phyloP scores from a whole-genome alignment of 2,113 vertebrate species.

The Harpagus bidentatus region DNA sequence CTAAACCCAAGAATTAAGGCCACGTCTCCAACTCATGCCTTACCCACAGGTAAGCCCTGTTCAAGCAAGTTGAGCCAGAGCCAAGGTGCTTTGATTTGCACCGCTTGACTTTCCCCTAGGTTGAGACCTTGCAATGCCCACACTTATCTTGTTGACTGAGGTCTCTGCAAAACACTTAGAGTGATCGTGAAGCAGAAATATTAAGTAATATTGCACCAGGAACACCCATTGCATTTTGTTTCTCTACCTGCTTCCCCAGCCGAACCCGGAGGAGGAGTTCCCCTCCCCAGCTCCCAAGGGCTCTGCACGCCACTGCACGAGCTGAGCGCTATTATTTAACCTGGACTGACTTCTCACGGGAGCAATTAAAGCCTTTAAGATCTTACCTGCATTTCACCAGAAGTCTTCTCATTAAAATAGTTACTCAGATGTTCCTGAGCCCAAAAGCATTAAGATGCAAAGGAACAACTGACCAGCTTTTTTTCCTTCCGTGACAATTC shows the following conservation, averaged over 20 bases:
- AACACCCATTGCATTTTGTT: background rate
- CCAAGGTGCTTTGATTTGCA: background rate
- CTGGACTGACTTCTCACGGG: slow-evolving; percentile 53
- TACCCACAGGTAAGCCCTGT: background rate
- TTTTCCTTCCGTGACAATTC: slow-evolving; percentile 40
- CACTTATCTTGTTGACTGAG: background rate
- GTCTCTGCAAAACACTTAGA: background rate
- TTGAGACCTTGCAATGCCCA: background rate
- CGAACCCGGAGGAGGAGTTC: background rate
- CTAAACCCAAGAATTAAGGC: background rate
- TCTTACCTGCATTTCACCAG: slow-evolving; percentile 48
- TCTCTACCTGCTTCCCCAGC: background rate
- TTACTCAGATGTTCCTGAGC: slow-evolving; percentile 55
- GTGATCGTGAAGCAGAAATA: background rate
- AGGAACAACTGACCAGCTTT: slow-evolving; percentile 28
- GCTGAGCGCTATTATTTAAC: slow-evolving; percentile 27
- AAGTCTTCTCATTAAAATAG: slow-evolving; percentile 58
- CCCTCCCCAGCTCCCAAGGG: background rate
- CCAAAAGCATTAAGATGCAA: slow-evolving; percentile 59
- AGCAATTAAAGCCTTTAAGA: slow-evolving; percentile 62
- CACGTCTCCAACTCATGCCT: background rate
- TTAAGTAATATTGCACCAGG: background rate
- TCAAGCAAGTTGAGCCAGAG: background rate
- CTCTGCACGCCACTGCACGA: background rate
- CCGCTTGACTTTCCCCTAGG: rapidly evolving